Base-by-base conservation (phyloP, 2,113 vertebrate species). In the Motacilla alba region DNA sequence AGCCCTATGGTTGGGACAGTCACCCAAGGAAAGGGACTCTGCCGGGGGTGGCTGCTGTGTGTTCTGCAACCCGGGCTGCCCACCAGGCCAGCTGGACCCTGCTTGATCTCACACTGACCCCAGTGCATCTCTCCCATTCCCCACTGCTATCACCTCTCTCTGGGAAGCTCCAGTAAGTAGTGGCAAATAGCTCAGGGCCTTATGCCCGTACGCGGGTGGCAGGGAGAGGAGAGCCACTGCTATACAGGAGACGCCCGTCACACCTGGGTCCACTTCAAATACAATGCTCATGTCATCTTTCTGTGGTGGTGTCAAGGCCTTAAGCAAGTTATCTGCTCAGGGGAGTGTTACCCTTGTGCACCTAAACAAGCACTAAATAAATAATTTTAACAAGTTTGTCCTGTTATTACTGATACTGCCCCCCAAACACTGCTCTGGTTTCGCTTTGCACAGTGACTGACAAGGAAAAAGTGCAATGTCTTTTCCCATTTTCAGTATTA, bases 171-270 rank as follows among this genome's bases (percentile, higher is more conserved):
- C 46, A 33, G 41, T 4, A 23, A 35, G 30, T 79, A 39, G 21
- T 24, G 44, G 1, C 11, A 64, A 91, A 68, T 13, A 14, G 22
- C 26, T 83, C 67, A 59, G 26, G 28, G 35, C 15, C 20, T 56
- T 30, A 9, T 64, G 35, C 31, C 18, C 1, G 0, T 59, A 3
- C 0, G 0, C 6, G 7, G 4, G 10, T 11, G 23, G 20, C 37
- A 33, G 27, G 9, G 19, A 18, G 9, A 58, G 47, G 47, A 75
- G 12, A 78, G 13, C 9, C 37, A 13, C 21, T 28, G 37, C 11
- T 58, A 15, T 28, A 28, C 24, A 15, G 2, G 3, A 69, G 28
- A 35, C 18, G 44, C 9, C 22, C 50, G 22, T 70, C 31, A 23
- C 16, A n/a, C 10, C 35, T 33, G 22, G 22, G 9, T 41, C 37